Conservation (phyloP, 2,797 vertebrate species). For the Brachyrhaphis roseni region DNA sequence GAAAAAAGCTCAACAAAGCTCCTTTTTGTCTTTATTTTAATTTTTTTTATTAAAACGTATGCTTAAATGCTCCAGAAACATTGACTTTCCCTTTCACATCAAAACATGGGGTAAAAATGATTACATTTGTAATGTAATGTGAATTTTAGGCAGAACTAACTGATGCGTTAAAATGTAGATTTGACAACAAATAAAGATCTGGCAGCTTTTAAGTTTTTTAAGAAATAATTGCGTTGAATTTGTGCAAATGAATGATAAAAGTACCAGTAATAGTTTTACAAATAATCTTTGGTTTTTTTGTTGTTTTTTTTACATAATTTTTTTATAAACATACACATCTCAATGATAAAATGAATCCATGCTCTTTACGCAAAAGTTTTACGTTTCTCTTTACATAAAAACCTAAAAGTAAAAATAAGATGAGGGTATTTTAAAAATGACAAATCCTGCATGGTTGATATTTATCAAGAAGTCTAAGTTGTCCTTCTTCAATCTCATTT, state of each 20-base stretch:
- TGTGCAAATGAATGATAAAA: neutral
- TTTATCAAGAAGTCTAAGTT: neutral
- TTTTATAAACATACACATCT: no score
- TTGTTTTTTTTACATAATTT: neutral
- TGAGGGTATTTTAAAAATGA: neutral
- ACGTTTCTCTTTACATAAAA: neutral
- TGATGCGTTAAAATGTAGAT: neutral
- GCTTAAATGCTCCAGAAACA: neutral
- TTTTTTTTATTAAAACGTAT: neutral
- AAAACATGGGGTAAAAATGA: neutral
- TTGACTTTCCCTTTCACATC: neutral
- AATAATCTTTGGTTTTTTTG: neutral
- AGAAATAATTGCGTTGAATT: neutral
- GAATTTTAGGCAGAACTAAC: neutral
- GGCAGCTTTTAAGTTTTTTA: neutral
- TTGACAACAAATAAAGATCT: neutral
- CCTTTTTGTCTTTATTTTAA: neutral
- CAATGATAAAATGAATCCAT: neutral
- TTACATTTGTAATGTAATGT: neutral
- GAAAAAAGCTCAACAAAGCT: neutral
- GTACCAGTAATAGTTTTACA: neutral
- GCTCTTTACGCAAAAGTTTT: neutral
- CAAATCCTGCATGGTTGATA: neutral
- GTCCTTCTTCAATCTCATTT: no score
- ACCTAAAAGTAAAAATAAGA: neutral